These are phyloP conservation scores for Gymnoscelis rufifasciata DNA, from an alignment of 2,888 invertebrate genomes.

Conservation along the genomic window DNA sequence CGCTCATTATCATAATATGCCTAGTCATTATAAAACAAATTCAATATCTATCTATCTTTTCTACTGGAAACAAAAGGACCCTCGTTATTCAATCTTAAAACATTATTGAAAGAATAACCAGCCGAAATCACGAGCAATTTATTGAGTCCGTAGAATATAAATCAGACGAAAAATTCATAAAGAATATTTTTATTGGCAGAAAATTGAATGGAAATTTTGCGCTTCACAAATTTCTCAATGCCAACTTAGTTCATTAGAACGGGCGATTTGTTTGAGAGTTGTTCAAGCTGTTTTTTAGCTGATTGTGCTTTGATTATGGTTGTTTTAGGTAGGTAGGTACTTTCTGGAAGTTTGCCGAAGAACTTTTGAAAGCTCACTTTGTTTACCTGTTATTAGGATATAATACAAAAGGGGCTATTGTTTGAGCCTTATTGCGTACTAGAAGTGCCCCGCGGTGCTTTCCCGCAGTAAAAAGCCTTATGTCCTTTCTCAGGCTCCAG, in stretches of 20 bases:
- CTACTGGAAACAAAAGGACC: slow-evolving; percentile 4
- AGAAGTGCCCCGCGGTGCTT: no score
- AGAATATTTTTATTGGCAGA: slow-evolving; percentile 20
- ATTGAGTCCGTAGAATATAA: slow-evolving; percentile 14
- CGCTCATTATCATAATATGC: no score
- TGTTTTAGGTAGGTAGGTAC: background rate
- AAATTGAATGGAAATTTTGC: slow-evolving; percentile 22
- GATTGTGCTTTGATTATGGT: background rate
- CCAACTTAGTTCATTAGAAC: slow-evolving; percentile 25
- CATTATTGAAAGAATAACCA: slow-evolving; percentile 9
- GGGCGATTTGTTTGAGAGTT: slow-evolving; percentile 18
- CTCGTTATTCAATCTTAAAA: slow-evolving; percentile 7
- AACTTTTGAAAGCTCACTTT: no score
- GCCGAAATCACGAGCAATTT: slow-evolving; percentile 13
- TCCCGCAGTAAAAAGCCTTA: no score
- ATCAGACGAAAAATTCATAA: slow-evolving; percentile 16
- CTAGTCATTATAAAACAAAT: no score
- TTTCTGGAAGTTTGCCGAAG: no score
- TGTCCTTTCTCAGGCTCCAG: no score
- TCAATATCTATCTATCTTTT: no score
- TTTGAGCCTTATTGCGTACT: no score
- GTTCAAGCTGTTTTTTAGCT: background rate
- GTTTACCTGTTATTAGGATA: background rate
- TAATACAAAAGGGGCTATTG: no score
- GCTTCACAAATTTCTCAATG: slow-evolving; percentile 19